Evolutionary conservation across 2,113 vertebrate genomes (phyloP).

Genomic region (Rhinoderma darwinii): DNA sequence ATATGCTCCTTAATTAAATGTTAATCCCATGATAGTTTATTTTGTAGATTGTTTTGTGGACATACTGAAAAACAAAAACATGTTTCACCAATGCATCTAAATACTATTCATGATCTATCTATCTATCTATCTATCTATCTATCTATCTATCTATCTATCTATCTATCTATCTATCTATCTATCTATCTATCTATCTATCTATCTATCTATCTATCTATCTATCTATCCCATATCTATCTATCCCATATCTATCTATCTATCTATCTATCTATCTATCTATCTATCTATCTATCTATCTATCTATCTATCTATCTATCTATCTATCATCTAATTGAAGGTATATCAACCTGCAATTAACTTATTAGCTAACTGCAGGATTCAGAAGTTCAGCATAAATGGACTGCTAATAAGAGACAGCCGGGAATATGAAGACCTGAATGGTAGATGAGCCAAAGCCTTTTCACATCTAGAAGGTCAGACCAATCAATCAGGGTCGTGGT

Average conservation of each 20-base stretch:
- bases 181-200: background rate
- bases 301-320: background rate
- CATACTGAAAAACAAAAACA: background rate
- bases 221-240: background rate
- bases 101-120: background rate
- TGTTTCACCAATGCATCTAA: background rate
- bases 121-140: background rate
- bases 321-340: constrained; percentile 12
- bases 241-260: background rate
- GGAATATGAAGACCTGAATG: constrained; percentile 44
- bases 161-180: background rate
- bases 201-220: background rate
- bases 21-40: background rate
- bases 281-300: background rate
- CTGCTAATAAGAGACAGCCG: constrained; percentile 44
- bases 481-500: constrained; percentile 54
- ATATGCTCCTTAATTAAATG: background rate
- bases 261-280: background rate
- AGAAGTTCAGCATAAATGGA: constrained; percentile 52
- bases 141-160: background rate
- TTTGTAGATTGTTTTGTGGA: background rate
- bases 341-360: constrained; percentile 43
- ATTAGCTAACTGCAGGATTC: constrained; percentile 47
- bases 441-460: constrained; percentile 53
- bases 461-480: constrained; percentile 54